Conservation (phyloP, 2,888 invertebrate species). For the Agonum fuliginosum region DNA sequence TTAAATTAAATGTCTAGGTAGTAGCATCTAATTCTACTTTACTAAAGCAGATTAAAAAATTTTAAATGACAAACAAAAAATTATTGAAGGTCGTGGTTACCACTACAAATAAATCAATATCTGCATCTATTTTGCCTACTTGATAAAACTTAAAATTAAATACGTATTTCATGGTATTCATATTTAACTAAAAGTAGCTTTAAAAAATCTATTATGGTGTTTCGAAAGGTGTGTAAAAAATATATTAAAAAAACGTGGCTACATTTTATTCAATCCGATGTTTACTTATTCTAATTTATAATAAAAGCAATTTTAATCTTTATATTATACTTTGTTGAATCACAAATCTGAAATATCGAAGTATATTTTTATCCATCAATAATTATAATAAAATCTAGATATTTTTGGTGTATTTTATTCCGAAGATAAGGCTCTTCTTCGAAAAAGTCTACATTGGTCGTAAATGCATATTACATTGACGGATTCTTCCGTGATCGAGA, state of each 20-base stretch:
- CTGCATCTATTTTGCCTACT: conserved; percentile 27
- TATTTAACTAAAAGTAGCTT: not conserved
- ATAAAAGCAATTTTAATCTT: conserved; percentile 29
- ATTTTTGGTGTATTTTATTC: conserved; percentile 31
- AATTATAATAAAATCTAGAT: conserved; percentile 35
- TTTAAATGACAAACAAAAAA: not conserved
- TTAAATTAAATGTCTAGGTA: conserved; percentile 38
- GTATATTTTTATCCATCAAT: not conserved
- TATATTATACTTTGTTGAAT: not conserved
- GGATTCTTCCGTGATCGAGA: not conserved
- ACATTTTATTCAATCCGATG: conserved; percentile 17
- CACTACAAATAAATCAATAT: conserved; percentile 7
- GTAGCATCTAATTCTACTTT: conserved; percentile 32
- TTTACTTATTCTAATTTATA: conserved; percentile 42
- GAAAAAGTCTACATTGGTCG: conserved; percentile 37
- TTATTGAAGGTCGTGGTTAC: conserved; percentile 10
- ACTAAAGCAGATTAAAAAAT: conserved; percentile 4
- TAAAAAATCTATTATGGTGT: conserved; percentile 34
- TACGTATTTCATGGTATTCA: conserved; percentile 28
- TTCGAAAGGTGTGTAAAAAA: conserved; percentile 41
- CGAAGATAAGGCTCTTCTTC: conserved; percentile 33
- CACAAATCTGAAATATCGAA: conserved; percentile 11
- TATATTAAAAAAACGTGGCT: conserved; percentile 44
- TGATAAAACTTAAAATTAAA: conserved; percentile 9
- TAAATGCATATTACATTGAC: conserved; percentile 1